Conservation (phyloP, 2,888 invertebrate species). For the Melinopterus prodromus region DNA sequence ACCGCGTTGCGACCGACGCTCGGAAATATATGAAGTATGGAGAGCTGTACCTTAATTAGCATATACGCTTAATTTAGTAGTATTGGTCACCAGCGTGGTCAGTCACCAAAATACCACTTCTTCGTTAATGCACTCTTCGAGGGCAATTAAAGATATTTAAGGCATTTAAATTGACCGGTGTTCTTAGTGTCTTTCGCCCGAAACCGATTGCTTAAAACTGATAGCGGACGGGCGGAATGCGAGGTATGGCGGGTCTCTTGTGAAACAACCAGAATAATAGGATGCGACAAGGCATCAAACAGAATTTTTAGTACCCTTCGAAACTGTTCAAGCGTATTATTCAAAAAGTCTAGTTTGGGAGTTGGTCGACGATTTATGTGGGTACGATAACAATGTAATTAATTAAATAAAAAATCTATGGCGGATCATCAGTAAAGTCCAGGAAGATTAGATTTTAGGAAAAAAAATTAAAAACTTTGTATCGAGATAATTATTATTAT, state of each 20-base stretch:
- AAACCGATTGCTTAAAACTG: slow-evolving; percentile 24
- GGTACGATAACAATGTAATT: too few relatives aligned
- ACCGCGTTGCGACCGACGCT: neutral
- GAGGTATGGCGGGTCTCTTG: neutral
- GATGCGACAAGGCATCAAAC: neutral
- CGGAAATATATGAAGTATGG: neutral
- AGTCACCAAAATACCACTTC: neutral
- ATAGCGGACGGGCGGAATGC: slow-evolving; percentile 11
- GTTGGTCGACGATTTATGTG: too few relatives aligned
- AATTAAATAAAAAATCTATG: too few relatives aligned
- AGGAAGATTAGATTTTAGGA: too few relatives aligned
- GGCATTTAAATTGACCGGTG: slow-evolving; percentile 13
- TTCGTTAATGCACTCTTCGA: neutral
- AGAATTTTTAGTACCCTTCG: neutral
- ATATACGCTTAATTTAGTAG: neutral
- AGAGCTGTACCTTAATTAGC: neutral
- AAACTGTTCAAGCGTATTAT: neutral
- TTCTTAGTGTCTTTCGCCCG: slow-evolving; percentile 12
- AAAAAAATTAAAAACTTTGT: too few relatives aligned
- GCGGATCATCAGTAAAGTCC: too few relatives aligned
- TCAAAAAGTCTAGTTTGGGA: too few relatives aligned
- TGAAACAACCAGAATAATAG: neutral
- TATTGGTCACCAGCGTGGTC: neutral
- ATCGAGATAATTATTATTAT: too few relatives aligned
- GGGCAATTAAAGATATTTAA: slow-evolving; percentile 22